Conservation (phyloP, 2,888 invertebrate species). For the Hypomecis atomaria region DNA sequence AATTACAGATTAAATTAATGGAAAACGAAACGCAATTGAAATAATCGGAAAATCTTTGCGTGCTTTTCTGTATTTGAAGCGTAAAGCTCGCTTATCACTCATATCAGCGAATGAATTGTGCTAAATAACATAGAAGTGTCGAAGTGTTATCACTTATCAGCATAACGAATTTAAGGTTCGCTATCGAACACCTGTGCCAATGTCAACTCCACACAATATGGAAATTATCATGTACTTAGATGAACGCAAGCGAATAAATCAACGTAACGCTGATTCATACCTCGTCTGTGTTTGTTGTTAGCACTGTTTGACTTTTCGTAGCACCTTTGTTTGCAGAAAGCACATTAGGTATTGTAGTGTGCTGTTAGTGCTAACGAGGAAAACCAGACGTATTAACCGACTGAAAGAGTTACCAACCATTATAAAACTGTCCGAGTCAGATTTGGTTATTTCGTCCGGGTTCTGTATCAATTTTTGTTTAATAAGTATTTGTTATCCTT, state of each 20-base stretch:
- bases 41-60: constrained; percentile 1
- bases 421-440: too few species aligned
- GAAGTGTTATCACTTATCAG: constrained; percentile 28
- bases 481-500: too few species aligned
- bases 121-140: constrained; percentile 10
- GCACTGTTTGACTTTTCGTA: constrained; percentile 28
- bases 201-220: constrained; percentile 31
- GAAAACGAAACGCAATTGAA: constrained; percentile 15
- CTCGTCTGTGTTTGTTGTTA: constrained; percentile 28
- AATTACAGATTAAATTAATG: constrained; percentile 23
- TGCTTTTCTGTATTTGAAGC: constrained; percentile 2
- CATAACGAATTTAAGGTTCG: constrained; percentile 20
- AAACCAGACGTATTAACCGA: neutral
- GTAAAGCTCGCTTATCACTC: constrained; percentile 22
- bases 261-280: constrained; percentile 26
- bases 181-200: constrained; percentile 35
- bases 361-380: constrained; percentile 3
- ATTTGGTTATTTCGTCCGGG: too few species aligned
- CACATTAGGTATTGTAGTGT: constrained; percentile 12
- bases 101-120: constrained; percentile 16
- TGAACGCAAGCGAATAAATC: constrained; percentile 23
- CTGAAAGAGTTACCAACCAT: neutral
- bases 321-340: constrained; percentile 28
- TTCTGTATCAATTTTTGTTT: too few species aligned
- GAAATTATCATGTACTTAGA: constrained; percentile 29